Evolutionary conservation across 2,888 invertebrate genomes (phyloP), one percentile per base, ranked within the genome.

Genomic region (Pediacus dermestoides): DNA sequence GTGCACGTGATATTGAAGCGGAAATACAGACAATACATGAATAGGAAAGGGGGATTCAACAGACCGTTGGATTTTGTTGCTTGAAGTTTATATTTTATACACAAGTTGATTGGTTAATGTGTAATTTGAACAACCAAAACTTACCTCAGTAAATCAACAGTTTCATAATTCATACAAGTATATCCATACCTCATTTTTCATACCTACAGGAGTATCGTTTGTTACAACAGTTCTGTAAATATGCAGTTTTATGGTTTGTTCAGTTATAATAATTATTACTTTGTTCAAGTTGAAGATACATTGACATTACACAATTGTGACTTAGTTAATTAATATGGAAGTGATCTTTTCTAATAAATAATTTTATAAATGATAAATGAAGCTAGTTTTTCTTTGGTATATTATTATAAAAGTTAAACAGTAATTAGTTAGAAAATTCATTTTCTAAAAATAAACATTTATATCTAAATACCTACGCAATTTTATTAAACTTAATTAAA

Each of bases 21-120:
- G 57, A 92, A 95, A 72, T 96, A 95, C 69, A 82, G 96, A 57
- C 97, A 99, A 72, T 99, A 99, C 67, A 99, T 99, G 99, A 99
- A 99, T 71, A 80, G 99, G 46, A 93, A 95, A 71, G 99, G 99
- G 47, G 99, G 97, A 37, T 99, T 99, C 72, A 99, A 99, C 71
- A 78, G 97, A 64, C 97, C 97, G 23, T 73, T 99, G 49, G 97
- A 99, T 71, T 94, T 94, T 73, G 93, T 96, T 50, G 92, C 93
- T 50, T 92, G 55, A 58, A 16, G 37, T 37, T 33, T 34, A 39
- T 25, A 26, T 28, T 34, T 16, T 30, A 27, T 21, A 27, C 18
- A 16, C 31, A n/a, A 28, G 14, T 32, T 22, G 13, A 23, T 34
- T 12, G 11, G 23, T 37, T 34, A 32, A 31, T 48, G 31, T 48